These are phyloP conservation scores for Cephus rjabovi DNA, from an alignment of 2,888 invertebrate genomes.

Conservation along the genomic window DNA sequence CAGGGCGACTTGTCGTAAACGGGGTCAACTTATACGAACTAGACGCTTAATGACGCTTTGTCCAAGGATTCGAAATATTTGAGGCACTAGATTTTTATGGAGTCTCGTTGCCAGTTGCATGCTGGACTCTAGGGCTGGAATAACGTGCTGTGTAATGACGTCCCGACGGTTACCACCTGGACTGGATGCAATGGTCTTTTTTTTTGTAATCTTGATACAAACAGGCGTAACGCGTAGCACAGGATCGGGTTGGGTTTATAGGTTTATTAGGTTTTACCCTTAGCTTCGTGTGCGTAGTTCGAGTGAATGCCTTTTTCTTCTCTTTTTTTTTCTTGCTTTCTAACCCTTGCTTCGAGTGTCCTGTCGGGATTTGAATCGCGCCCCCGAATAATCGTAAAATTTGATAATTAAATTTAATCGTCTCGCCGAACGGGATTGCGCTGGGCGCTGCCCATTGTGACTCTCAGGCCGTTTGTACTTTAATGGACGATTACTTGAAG, in stretches of 20 bases:
- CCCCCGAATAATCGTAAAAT: slow-evolving; percentile 62
- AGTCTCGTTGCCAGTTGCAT: background rate
- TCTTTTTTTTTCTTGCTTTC: slow-evolving; percentile 14
- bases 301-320: background rate
- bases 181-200: background rate
- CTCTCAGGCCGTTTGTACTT: slow-evolving; percentile 45
- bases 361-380: slow-evolving; percentile 29
- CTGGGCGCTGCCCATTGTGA: slow-evolving; percentile 48
- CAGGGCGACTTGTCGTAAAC: background rate
- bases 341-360: slow-evolving; percentile 16
- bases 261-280: background rate
- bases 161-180: background rate
- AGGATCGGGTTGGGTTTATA: background rate
- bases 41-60: background rate
- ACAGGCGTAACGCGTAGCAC: slow-evolving; percentile 7
- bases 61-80: background rate
- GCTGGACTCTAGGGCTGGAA: background rate
- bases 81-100: background rate
- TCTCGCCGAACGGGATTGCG: slow-evolving; percentile 28
- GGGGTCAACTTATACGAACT: background rate
- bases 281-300: background rate
- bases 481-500: slow-evolving; percentile 61
- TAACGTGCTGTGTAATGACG: background rate
- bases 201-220: background rate
- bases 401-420: slow-evolving; percentile 66